Evolutionary conservation across 2,113 vertebrate genomes (phyloP).

Genomic region (Phyllopteryx taeniolatus): DNA sequence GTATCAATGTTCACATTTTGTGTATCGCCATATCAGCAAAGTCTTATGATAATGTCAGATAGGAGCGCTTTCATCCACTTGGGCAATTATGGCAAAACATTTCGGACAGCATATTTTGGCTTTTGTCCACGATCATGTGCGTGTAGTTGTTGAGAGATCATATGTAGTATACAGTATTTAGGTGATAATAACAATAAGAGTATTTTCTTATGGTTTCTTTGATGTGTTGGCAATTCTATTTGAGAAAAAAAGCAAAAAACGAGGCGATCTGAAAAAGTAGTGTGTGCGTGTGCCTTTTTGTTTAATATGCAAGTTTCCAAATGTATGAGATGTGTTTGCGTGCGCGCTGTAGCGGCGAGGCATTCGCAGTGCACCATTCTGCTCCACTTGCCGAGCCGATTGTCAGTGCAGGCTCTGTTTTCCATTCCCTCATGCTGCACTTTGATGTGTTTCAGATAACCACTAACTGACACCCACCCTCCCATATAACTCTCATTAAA

Average conservation of each 20-base stretch:
- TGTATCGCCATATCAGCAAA: background rate
- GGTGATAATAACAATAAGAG: background rate
- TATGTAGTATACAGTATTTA: background rate
- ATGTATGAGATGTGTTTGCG: conserved; percentile 4
- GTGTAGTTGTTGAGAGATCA: background rate
- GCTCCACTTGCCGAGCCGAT: conserved; percentile 66
- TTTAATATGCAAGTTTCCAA: conserved; percentile 22
- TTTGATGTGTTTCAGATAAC: conserved; percentile 57
- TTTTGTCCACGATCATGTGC: background rate
- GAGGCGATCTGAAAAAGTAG: background rate
- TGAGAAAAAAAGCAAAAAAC: background rate
- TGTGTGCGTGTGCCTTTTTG: conserved; percentile 1
- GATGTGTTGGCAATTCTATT: no score
- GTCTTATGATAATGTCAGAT: background rate
- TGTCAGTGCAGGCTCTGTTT: conserved; percentile 27
- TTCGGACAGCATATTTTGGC: background rate
- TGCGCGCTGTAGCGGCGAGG: conserved; percentile 5
- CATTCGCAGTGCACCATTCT: conserved; percentile 72
- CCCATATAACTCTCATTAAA: conserved; percentile 56
- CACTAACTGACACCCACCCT: conserved; percentile 9
- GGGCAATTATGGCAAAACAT: background rate
- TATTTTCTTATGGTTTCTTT: background rate
- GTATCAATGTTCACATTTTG: background rate
- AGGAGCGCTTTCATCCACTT: background rate
- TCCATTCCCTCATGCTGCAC: conserved; percentile 33